phyloP scores from a whole-genome alignment of 2,113 vertebrate genomes.

The Meleagris gallopavo region DNA sequence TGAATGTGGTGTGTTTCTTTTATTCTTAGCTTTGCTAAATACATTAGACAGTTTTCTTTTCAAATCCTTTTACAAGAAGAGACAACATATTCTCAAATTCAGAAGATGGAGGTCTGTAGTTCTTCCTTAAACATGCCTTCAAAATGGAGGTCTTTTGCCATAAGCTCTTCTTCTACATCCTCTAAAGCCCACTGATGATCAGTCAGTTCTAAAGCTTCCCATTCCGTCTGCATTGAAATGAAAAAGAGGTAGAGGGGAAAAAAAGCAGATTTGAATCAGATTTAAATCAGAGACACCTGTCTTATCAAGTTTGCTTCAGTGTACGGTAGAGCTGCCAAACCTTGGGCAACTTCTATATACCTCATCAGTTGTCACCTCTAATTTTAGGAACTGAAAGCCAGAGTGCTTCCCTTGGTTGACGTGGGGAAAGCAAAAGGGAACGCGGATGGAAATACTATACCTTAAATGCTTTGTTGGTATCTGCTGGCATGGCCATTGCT shows the following conservation, averaged over 20 bases:
- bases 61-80: constrained; percentile 42
- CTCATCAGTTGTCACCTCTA: constrained; percentile 3
- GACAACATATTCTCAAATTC: background rate
- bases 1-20: constrained; percentile 52
- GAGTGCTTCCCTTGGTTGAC: background rate
- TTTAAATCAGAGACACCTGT: background rate
- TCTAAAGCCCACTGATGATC: constrained; percentile 99
- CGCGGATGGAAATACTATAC: constrained; percentile 71
- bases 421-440: background rate
- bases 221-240: constrained; percentile 87
- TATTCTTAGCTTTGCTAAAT: constrained; percentile 71
- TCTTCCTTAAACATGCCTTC: constrained; percentile 98
- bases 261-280: too few relatives aligned
- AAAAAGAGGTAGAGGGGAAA: background rate
- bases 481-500: constrained; percentile 98
- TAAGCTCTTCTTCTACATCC: constrained; percentile 94
- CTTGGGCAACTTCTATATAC: background rate
- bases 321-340: background rate
- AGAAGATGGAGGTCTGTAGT: constrained; percentile 94
- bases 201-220: constrained; percentile 96
- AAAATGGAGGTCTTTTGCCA: constrained; percentile 95
- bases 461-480: constrained; percentile 99
- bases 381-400: constrained; percentile 19
- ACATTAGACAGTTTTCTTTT: constrained; percentile 47
- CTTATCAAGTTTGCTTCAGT: background rate